Evolutionary conservation across 2,113 vertebrate species (phyloP), one percentile per base, ranked within the genome.

Genomic region (Scomber scombrus): DNA sequence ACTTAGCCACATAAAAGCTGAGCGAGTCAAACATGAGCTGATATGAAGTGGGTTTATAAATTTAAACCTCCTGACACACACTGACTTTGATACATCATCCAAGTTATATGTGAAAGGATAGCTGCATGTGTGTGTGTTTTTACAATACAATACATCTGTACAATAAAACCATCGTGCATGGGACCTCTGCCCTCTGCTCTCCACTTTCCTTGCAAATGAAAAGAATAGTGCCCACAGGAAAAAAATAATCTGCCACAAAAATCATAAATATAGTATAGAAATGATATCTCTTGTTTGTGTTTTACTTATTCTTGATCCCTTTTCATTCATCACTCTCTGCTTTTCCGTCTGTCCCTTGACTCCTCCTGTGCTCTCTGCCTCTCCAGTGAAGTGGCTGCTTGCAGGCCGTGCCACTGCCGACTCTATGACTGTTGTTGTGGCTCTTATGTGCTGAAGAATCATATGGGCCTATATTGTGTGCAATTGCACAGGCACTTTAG

Each of bases 331-430:
- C 47, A 85, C 82, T 71, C 75, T 78, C 71, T 52, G 43, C 71
- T 49, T 71, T 49, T 72, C 61, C 43, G 3, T 78, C 66, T 50
- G 71, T 82, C 75, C 78, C 15, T 70, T 40, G 45, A 76, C 82
- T 80, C 81, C 77, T 81, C 68, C 80, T 78, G 79, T 79, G 61
- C 66, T 40, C 58, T 56, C 60, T 60, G 60, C 76, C 89, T 88
- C 91, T 93, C 80, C 82, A 91, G 55, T 92, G 71, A 91, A 93
- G 92, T 90, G 87, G 80, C 80, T 67, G 71, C 82, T 83, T 64
- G 19, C 47, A 82, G 75, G 75, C 69, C 65, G 80, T 64, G 70
- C 84, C 78, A 86, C 88, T 65, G 82, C 81, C 21, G 47, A 80
- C 88, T 91, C 79, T 56, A 45, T 57, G 76, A 83, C 75, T 79